A percentile compares a stretch with the other conserved stretches of the same genome.
phyloP scores from a whole-genome alignment of 2,797 vertebrate species.

The Arctocebus calabarensis region DNA sequence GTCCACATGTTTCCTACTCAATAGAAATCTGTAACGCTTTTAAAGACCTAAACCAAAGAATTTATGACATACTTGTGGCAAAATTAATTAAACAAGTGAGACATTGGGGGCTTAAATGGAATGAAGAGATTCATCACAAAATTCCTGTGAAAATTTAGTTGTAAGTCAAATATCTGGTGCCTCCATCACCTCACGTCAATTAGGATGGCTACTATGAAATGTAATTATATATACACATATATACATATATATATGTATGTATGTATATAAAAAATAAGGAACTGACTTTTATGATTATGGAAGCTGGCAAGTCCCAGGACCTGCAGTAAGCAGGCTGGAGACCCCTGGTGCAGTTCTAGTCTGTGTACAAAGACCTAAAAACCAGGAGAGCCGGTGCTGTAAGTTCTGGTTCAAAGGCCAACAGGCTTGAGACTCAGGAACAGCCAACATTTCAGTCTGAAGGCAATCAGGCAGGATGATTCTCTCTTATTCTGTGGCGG shows the following conservation, averaged over 20 bases:
- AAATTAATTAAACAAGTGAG: neutral
- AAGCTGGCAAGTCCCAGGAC: neutral
- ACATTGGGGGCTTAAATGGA: neutral
- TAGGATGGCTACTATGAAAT: neutral
- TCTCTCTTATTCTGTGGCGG: neutral
- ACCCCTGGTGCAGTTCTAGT: neutral
- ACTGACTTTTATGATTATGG: neutral
- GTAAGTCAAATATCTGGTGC: neutral
- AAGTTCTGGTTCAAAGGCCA: neutral
- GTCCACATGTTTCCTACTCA: neutral
- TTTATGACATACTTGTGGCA: neutral
- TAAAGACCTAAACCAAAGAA: neutral
- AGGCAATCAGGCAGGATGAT: neutral
- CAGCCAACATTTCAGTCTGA: neutral
- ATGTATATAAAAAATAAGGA: neutral
- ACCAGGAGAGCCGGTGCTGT: neutral
- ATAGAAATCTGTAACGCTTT: neutral
- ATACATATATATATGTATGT: neutral
- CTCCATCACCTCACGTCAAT: neutral
- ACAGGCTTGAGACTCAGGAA: neutral
- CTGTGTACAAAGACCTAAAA: neutral
- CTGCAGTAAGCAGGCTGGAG: neutral
- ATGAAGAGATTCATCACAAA: neutral
- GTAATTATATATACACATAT: neutral
- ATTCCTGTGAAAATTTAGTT: neutral